Conservation (phyloP, 1,140 invertebrate species). For the Holcopasites calliopsidis region DNA sequence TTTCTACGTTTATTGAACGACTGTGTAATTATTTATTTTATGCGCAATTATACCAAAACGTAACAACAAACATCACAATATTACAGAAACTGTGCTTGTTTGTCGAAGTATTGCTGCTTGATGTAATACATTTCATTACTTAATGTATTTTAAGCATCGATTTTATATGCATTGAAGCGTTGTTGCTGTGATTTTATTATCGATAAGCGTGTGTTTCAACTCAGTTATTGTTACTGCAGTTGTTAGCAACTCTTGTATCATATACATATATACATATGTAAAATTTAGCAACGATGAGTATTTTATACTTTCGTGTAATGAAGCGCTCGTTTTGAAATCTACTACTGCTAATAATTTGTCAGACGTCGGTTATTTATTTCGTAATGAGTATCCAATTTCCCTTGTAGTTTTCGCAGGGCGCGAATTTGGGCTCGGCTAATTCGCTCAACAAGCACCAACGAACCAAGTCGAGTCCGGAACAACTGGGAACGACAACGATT, state of each 20-base stretch:
- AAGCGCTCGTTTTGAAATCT: background rate
- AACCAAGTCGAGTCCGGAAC: slow-evolving; percentile 86
- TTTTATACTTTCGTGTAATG: slow-evolving; percentile 1
- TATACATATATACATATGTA: slow-evolving; percentile 6
- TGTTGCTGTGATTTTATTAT: background rate
- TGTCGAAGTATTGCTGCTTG: slow-evolving; percentile 15
- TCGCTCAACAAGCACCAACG: slow-evolving; percentile 82
- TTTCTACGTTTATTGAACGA: background rate
- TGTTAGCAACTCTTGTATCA: background rate
- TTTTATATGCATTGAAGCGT: background rate
- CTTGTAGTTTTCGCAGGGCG: slow-evolving; percentile 74
- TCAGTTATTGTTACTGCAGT: too few species aligned
- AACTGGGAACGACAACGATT: slow-evolving; percentile 78
- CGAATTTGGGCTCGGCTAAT: slow-evolving; percentile 70
- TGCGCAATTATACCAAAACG: background rate
- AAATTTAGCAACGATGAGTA: background rate
- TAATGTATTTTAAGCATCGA: slow-evolving; percentile 13
- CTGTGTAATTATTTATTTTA: too few species aligned
- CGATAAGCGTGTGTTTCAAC: too few species aligned
- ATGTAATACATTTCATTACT: slow-evolving; percentile 17
- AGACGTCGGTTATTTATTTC: slow-evolving; percentile 5
- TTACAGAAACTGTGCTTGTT: slow-evolving; percentile 20
- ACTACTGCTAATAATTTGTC: background rate
- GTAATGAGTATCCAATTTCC: slow-evolving; percentile 10
- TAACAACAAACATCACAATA: slow-evolving; percentile 8